phyloP scores from a whole-genome alignment of 2,888 invertebrate species.

The Agelastica alni region DNA sequence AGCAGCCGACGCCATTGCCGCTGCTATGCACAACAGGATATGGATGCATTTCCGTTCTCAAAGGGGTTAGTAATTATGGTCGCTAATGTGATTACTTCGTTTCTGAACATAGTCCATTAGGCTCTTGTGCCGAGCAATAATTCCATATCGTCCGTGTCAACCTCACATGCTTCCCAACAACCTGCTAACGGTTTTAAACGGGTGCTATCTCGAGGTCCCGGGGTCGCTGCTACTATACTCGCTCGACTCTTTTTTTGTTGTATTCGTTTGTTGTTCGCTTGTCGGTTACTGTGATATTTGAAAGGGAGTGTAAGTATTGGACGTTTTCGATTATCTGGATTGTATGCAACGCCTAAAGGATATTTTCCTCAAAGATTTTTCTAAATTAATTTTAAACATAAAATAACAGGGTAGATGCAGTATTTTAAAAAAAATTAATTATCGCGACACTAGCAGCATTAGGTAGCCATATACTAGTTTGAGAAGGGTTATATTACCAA shows the following conservation, averaged over 20 bases:
- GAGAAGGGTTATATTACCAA: too few species aligned
- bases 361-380: too few species aligned
- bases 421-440: too few species aligned
- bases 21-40: slow-evolving; percentile 63
- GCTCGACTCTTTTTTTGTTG: slow-evolving; percentile 5
- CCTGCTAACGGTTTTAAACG: slow-evolving; percentile 7
- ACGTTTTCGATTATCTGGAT: slow-evolving; percentile 5
- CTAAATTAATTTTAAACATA: too few species aligned
- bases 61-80: slow-evolving; percentile 67
- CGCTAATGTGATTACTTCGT: slow-evolving; percentile 68
- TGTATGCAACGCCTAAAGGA: too few species aligned
- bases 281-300: slow-evolving; percentile 4
- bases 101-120: slow-evolving; percentile 59
- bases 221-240: not conserved
- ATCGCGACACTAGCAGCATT: too few species aligned
- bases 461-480: too few species aligned
- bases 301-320: slow-evolving; percentile 5
- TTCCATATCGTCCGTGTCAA: slow-evolving; percentile 54
- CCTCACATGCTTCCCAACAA: slow-evolving; percentile 4
- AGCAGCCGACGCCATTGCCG: slow-evolving; percentile 38
- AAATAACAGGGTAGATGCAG: too few species aligned
- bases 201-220: not conserved
- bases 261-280: not conserved
- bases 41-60: slow-evolving; percentile 72
- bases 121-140: slow-evolving; percentile 55